A percentile compares a stretch with the other conserved stretches of the same genome.
These are phyloP conservation scores for Metopia argyrocephala DNA, from an alignment of 2,888 invertebrate species.

Conservation along the genomic window DNA sequence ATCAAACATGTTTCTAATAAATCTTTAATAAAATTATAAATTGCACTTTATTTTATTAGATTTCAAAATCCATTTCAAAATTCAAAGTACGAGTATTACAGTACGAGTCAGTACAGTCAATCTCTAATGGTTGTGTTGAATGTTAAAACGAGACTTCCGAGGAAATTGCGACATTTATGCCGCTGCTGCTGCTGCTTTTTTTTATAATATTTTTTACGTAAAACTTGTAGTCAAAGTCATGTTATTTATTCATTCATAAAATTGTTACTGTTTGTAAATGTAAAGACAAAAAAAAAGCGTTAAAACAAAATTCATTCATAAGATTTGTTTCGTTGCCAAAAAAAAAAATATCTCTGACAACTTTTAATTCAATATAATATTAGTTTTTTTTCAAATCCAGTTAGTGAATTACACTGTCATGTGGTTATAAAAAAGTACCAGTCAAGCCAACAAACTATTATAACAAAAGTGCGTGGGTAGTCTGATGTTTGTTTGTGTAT, in stretches of 20 bases:
- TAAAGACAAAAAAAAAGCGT: conserved; percentile 62
- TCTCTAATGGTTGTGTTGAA: conserved; percentile 1
- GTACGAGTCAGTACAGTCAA: too few relatives aligned
- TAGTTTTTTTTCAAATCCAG: conserved; percentile 61
- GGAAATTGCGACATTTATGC: conserved; percentile 63
- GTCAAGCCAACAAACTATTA: conserved; percentile 33
- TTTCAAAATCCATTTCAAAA: conserved; percentile 23
- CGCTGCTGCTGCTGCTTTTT: not conserved
- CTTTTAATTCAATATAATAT: conserved; percentile 60
- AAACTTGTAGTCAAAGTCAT: conserved; percentile 64
- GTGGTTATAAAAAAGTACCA: conserved; percentile 26
- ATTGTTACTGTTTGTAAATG: conserved; percentile 43
- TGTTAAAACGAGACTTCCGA: conserved; percentile 64
- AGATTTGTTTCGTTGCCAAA: conserved; percentile 64
- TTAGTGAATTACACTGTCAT: conserved; percentile 62
- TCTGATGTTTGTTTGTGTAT: conserved; percentile 14
- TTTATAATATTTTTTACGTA: conserved; percentile 26
- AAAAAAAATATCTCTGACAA: conserved; percentile 48
- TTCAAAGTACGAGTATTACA: too few relatives aligned
- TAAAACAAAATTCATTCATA: conserved; percentile 66
- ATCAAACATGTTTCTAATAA: conserved; percentile 14
- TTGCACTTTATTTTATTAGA: conserved; percentile 16
- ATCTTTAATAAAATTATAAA: conserved; percentile 1
- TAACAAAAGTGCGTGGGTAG: conserved; percentile 50
- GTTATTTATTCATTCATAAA: conserved; percentile 63